Percentiles rank a stretch among this genome's conserved stretches.
phyloP scores from a whole-genome alignment of 2,797 vertebrate genomes.

The Sebastes minor region DNA sequence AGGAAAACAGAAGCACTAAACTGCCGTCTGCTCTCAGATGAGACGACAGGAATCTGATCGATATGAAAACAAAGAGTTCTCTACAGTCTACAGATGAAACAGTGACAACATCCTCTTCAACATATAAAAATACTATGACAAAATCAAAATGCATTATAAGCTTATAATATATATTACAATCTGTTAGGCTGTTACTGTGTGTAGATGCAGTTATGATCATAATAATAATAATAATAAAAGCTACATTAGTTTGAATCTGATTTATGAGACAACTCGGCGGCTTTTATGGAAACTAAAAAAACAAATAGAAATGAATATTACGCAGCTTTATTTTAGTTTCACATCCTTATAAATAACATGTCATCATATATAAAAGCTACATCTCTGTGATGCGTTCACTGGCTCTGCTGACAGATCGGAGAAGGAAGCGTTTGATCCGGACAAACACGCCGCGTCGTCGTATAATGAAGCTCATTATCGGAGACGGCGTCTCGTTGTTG shows the following conservation, averaged over 20 bases:
- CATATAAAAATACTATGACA: slow-evolving; percentile 74
- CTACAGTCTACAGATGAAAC: slow-evolving; percentile 53
- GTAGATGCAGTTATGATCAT: slow-evolving; percentile 58
- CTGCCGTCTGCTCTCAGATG: slow-evolving; percentile 5
- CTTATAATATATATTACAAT: slow-evolving; percentile 89
- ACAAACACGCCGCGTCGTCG: neutral
- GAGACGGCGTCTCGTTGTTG: neutral
- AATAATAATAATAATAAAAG: slow-evolving; percentile 56
- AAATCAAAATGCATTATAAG: slow-evolving; percentile 85
- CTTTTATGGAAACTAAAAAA: slow-evolving; percentile 20
- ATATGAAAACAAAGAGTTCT: slow-evolving; percentile 19
- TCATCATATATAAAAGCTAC: slow-evolving; percentile 55
- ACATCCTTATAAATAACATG: slow-evolving; percentile 66
- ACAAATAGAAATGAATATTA: slow-evolving; percentile 51
- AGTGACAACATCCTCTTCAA: slow-evolving; percentile 47
- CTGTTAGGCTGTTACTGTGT: slow-evolving; percentile 86
- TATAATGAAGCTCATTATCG: slow-evolving; percentile 39
- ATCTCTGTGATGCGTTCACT: slow-evolving; percentile 30
- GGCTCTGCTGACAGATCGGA: slow-evolving; percentile 26
- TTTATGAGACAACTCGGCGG: slow-evolving; percentile 40
- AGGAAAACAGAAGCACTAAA: slow-evolving; percentile 49
- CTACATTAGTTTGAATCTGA: slow-evolving; percentile 83
- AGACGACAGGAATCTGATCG: slow-evolving; percentile 1
- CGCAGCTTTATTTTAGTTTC: slow-evolving; percentile 56
- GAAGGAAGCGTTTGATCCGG: slow-evolving; percentile 24